A percentile compares a stretch with the other conserved stretches of the same genome.
phyloP scores from a whole-genome alignment of 2,888 invertebrate genomes.

The Physocephala rufipes region DNA sequence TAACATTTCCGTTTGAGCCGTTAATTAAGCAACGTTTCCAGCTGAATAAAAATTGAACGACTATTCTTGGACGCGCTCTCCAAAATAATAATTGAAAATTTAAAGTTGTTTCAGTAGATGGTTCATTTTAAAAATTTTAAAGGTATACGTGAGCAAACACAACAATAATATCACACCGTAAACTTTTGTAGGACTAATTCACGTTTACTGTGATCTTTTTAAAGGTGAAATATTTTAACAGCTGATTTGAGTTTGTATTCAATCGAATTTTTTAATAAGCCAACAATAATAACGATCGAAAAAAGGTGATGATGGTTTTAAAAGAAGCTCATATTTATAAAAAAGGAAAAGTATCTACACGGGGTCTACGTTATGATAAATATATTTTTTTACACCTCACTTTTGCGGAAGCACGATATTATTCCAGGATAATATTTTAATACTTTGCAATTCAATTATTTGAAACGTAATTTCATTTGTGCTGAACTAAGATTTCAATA shows the following conservation, averaged over 20 bases:
- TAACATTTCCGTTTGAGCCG: neutral
- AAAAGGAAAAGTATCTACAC: no score
- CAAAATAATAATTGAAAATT: slow-evolving; percentile 23
- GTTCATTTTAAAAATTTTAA: slow-evolving; percentile 9
- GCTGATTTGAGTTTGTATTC: slow-evolving; percentile 21
- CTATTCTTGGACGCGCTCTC: slow-evolving; percentile 16
- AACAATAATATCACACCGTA: neutral
- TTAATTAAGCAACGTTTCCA: neutral
- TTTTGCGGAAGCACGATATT: no score
- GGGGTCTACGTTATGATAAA: no score
- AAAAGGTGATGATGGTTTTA: neutral
- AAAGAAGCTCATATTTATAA: no score
- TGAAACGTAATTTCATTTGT: no score
- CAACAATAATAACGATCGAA: slow-evolving; percentile 13
- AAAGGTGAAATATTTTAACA: slow-evolving; percentile 21
- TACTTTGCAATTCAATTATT: no score
- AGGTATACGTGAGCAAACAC: neutral
- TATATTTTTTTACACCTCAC: no score
- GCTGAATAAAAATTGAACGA: neutral
- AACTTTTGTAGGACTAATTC: neutral
- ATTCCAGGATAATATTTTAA: no score
- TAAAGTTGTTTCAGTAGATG: slow-evolving; percentile 1
- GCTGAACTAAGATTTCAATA: no score
- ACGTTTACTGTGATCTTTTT: slow-evolving; percentile 14
- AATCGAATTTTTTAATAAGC: neutral